Conservation (phyloP, 2,797 vertebrate species). For the Pseudocheirus occidentalis region DNA sequence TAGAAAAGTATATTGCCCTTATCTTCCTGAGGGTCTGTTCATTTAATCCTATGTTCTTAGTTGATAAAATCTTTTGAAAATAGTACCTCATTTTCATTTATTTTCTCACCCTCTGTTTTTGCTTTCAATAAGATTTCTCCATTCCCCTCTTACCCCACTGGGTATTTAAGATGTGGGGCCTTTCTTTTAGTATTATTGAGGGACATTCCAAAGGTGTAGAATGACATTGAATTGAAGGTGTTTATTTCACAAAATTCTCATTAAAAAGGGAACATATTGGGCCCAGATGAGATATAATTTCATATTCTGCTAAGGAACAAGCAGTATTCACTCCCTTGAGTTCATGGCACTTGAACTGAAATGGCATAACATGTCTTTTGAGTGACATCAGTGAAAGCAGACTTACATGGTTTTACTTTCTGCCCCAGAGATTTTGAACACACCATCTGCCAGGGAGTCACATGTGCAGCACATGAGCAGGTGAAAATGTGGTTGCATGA, state of each 20-base stretch:
- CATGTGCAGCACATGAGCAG: conserved; percentile 30
- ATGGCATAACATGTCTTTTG: conserved; percentile 37
- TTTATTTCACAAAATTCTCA: conserved; percentile 45
- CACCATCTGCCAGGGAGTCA: conserved; percentile 20
- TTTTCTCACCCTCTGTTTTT: neutral
- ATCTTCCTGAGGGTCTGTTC: neutral
- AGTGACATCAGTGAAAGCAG: conserved; percentile 40
- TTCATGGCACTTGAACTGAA: conserved; percentile 28
- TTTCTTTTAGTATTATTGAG: conserved; percentile 20
- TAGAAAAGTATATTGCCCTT: neutral
- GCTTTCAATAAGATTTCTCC: neutral
- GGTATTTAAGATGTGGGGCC: neutral
- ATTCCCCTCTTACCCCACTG: neutral
- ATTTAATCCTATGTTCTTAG: neutral
- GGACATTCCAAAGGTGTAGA: neutral
- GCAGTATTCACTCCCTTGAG: conserved; percentile 42
- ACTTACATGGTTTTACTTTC: conserved; percentile 41
- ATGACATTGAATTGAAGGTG: conserved; percentile 16
- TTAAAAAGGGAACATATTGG: conserved; percentile 39
- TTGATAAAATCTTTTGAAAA: conserved; percentile 30
- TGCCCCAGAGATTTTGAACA: conserved; percentile 6
- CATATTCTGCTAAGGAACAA: conserved; percentile 46
- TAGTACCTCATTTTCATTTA: neutral
- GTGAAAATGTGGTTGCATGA: neutral
- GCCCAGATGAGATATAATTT: conserved; percentile 25